Base-by-base conservation (phyloP, 2,888 invertebrate species). In the Choristoneura rosaceana region DNA sequence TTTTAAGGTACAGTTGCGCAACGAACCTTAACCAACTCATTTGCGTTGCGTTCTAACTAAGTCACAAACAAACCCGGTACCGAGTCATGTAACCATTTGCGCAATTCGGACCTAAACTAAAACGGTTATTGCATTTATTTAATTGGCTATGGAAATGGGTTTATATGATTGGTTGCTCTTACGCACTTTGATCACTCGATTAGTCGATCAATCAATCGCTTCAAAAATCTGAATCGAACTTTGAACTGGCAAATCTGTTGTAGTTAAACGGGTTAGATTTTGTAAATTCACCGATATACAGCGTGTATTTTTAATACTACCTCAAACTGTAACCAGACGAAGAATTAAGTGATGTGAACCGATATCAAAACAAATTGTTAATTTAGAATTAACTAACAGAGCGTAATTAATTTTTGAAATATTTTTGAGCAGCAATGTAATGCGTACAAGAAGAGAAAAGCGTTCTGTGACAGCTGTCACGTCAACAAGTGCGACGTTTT, bases 11-110 rank as follows among this genome's bases (percentile, higher is more conserved):
- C 38, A 3, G 47, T 73, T 73, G 14, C 73, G 59, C 59, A 73
- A 73, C 63, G 7, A 17, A 73, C 68, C 68, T 64, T 68, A 68
- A 63, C 71, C 15, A 60, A 68, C 63, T 64, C 62, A 67, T 71
- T 68, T 63, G 43, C 43, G 59, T 73, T 59, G 55, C 64, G 50
- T 52, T 64, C 50, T 52, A 52, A 55, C 38, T 14, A 55, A 63
- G 52, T 67, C 25, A 66, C 58, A 58, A 55, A 43, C 8, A n/a
- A 38, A 14, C 33, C 33, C 52, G n/a, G 12, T 62, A 63, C 58
- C 63, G 9, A 55, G 62, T 45, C 38, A 61, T 66, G 61, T 61
- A 67, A 71, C 63, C 45, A 12, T 25, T 71, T 70, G 50, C 70
- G 70, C 65, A 70, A 70, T 66, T 67, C 45, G 17, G 34, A 67